Percentiles rank a stretch among this genome's conserved stretches.
phyloP scores from a whole-genome alignment of 2,797 vertebrate species.

The Furcifer pardalis region DNA sequence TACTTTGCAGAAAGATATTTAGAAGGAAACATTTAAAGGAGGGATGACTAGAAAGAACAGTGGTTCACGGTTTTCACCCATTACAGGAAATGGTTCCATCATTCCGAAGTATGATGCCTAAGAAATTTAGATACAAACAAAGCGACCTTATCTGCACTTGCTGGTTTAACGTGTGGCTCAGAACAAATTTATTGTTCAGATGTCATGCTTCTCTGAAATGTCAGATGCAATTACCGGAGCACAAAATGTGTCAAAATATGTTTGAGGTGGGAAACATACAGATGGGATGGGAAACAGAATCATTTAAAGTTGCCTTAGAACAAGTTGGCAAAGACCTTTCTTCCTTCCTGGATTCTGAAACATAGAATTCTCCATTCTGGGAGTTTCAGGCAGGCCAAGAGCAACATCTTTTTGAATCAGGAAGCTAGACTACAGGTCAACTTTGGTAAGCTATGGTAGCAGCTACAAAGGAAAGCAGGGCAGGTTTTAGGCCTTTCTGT shows the following conservation, averaged over 20 bases:
- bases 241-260: background rate
- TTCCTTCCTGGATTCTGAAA: too few relatives aligned
- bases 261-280: too few relatives aligned
- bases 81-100: background rate
- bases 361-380: too few relatives aligned
- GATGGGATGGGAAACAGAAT: background rate
- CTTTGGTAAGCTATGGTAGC: too few relatives aligned
- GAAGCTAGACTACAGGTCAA: too few relatives aligned
- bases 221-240: background rate
- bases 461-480: too few relatives aligned
- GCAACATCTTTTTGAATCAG: too few relatives aligned
- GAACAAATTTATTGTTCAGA: background rate
- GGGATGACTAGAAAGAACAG: background rate
- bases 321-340: too few relatives aligned
- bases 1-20: constrained; percentile 6
- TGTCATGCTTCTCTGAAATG: background rate
- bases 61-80: background rate
- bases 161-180: background rate
- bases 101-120: background rate
- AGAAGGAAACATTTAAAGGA: background rate
- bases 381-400: too few relatives aligned
- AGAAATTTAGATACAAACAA: background rate
- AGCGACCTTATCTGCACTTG: background rate
- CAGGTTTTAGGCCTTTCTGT: too few relatives aligned
- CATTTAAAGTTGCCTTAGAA: too few relatives aligned